These are phyloP conservation scores for Sphaerophoria rueppellii DNA, from an alignment of 2,888 invertebrate species.

Conservation along the genomic window DNA sequence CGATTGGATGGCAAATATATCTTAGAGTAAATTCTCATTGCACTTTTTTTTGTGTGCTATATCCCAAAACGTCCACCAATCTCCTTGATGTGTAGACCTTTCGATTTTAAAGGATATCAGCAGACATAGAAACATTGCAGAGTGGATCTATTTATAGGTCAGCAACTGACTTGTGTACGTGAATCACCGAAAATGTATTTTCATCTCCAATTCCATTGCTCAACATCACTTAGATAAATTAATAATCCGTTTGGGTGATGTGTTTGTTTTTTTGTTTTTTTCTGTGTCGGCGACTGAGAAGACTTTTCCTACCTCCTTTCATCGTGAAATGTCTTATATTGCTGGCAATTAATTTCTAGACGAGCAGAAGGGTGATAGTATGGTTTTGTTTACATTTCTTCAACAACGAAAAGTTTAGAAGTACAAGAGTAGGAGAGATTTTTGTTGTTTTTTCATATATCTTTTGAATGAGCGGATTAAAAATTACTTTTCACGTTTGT, in stretches of 20 bases:
- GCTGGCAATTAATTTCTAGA: not conserved
- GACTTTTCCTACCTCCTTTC: not conserved
- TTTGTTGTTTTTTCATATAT: not conserved
- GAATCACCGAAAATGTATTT: slow-evolving; percentile 34
- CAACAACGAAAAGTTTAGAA: not conserved
- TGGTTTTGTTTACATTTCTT: not conserved
- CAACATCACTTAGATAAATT: slow-evolving; percentile 25
- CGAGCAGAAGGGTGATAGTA: not conserved
- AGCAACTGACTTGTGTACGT: slow-evolving; percentile 15
- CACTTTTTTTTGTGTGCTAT: slow-evolving; percentile 49
- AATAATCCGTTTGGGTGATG: slow-evolving; percentile 53
- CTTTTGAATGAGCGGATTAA: not conserved
- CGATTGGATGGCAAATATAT: slow-evolving; percentile 67
- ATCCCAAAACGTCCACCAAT: slow-evolving; percentile 21
- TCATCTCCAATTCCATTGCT: slow-evolving; percentile 12
- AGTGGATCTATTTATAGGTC: slow-evolving; percentile 2
- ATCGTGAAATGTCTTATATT: not conserved
- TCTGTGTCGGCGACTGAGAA: not conserved
- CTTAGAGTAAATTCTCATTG: slow-evolving; percentile 54
- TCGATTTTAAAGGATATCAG: not conserved
- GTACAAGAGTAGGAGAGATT: too few species aligned
- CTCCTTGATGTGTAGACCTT: slow-evolving; percentile 4
- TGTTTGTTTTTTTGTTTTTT: not conserved
- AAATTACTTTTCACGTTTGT: not conserved
- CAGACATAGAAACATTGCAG: not conserved